Percentiles rank a stretch among this genome's conserved stretches.
These are phyloP conservation scores for Atherinosoma microstoma DNA, from an alignment of 2,797 vertebrate genomes.

Conservation along the genomic window DNA sequence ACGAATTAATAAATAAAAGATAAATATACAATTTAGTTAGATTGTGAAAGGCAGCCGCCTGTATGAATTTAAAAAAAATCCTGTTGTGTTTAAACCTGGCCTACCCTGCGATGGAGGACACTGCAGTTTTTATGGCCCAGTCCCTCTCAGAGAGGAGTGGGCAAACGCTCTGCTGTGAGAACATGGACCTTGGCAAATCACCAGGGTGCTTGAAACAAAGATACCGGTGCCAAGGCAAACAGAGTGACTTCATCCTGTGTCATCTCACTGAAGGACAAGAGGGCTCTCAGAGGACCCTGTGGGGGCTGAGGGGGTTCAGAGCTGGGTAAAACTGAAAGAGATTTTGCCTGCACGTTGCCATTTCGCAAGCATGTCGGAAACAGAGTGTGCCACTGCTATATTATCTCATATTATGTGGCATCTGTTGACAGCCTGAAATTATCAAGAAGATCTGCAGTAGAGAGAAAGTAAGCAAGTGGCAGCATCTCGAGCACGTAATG, in stretches of 20 bases:
- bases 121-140: slow-evolving; percentile 49
- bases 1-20: too few species aligned
- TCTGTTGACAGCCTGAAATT: background rate
- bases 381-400: background rate
- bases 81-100: too few species aligned
- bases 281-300: slow-evolving; percentile 32
- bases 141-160: slow-evolving; percentile 42
- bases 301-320: slow-evolving; percentile 8
- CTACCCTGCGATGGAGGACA: background rate
- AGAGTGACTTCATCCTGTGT: slow-evolving; percentile 74
- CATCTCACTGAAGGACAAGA: slow-evolving; percentile 65
- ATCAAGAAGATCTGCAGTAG: background rate
- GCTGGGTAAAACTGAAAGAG: slow-evolving; percentile 13
- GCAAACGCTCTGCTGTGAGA: slow-evolving; percentile 52
- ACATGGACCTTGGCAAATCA: slow-evolving; percentile 60
- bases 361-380: background rate
- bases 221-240: slow-evolving; percentile 61
- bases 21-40: background rate
- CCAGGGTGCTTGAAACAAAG: slow-evolving; percentile 44
- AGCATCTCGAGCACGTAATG: background rate
- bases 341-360: slow-evolving; percentile 22
- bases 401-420: too few species aligned
- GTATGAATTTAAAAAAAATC: too few species aligned
- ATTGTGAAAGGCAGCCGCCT: too few species aligned
- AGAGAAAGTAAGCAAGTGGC: slow-evolving; percentile 3